phyloP scores from a whole-genome alignment of 2,797 vertebrate genomes.

The Gallinago solitaria region DNA sequence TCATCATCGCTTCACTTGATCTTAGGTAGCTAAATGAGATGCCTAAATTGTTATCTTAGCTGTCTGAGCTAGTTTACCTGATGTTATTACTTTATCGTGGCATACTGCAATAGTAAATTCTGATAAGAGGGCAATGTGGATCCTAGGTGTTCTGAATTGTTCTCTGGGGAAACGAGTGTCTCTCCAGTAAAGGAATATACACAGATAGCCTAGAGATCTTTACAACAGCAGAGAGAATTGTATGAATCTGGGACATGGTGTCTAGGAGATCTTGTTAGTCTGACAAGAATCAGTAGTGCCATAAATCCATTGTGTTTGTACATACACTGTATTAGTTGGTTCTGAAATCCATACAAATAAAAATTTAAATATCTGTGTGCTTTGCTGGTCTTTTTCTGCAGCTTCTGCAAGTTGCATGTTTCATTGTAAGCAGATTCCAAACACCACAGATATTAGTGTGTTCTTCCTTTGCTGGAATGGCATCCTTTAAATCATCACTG shows the following conservation, averaged over 20 bases:
- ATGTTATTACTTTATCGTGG: not conserved
- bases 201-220: not conserved
- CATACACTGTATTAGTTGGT: not conserved
- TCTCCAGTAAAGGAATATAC: not conserved
- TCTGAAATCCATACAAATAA: not conserved
- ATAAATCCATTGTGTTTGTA: not conserved
- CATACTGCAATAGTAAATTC: not conserved
- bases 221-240: not conserved
- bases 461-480: not conserved
- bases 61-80: not conserved
- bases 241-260: not conserved
- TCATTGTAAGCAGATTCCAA: not conserved
- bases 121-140: not conserved
- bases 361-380: not conserved
- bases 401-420: not conserved
- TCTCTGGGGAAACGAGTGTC: not conserved
- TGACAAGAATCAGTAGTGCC: not conserved
- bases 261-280: not conserved
- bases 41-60: conserved; percentile 6
- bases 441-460: not conserved
- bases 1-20: not conserved
- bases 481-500: not conserved
- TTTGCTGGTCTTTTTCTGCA: not conserved
- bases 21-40: not conserved
- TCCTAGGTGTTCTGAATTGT: not conserved